Percentiles rank a stretch among this genome's conserved stretches.
phyloP scores from a whole-genome alignment of 2,113 vertebrate species.

The Microtus ochrogaster region DNA sequence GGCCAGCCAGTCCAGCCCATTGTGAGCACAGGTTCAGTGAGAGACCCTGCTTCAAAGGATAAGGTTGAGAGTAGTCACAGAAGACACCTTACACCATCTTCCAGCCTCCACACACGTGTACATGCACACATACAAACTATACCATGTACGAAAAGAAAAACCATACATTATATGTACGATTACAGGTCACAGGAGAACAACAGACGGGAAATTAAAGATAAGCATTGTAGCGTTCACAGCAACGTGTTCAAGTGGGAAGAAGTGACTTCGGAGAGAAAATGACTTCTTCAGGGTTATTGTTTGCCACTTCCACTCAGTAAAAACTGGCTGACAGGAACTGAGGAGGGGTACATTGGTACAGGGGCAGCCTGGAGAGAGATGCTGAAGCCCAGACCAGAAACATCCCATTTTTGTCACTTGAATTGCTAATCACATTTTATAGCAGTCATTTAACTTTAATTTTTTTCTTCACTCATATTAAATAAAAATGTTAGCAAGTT shows the following conservation, averaged over 20 bases:
- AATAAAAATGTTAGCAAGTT: slow-evolving; percentile 71
- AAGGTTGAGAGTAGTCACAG: neutral
- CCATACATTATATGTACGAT: accelerated
- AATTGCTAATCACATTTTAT: slow-evolving; percentile 71
- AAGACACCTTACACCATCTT: neutral
- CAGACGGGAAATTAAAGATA: neutral
- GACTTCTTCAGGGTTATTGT: neutral
- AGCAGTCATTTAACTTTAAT: slow-evolving; percentile 72
- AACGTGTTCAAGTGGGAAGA: neutral
- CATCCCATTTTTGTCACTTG: slow-evolving; percentile 22
- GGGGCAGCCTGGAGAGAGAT: neutral
- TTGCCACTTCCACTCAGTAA: neutral
- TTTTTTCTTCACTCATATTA: slow-evolving; percentile 68
- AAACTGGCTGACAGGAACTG: neutral
- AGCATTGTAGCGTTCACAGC: accelerated
- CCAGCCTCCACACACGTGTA: neutral
- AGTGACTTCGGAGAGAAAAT: neutral
- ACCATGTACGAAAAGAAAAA: neutral
- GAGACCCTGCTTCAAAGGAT: neutral
- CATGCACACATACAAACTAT: neutral
- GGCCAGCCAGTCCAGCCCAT: neutral
- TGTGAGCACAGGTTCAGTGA: neutral
- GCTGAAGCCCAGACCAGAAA: neutral
- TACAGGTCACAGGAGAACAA: neutral
- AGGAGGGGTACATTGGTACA: neutral